Percentiles rank a stretch among this genome's conserved stretches.
These are phyloP conservation scores for Panagrolaimus sp. DNA, from an alignment of 1,140 invertebrate species.

Conservation along the genomic window DNA sequence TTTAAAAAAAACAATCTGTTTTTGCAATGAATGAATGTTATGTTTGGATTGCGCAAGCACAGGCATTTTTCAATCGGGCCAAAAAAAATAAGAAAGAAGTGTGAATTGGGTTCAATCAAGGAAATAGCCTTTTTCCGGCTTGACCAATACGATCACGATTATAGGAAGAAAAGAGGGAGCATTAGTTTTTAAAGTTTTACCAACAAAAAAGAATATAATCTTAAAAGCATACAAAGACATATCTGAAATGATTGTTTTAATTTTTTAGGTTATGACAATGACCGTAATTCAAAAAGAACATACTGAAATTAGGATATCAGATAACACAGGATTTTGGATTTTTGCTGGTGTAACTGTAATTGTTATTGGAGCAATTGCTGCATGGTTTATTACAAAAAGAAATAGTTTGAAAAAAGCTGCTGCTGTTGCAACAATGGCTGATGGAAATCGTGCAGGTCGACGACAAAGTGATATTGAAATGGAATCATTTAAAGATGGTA, in stretches of 20 bases:
- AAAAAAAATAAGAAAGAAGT: background rate
- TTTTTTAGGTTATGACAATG: background rate
- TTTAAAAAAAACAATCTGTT: no score
- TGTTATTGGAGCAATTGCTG: background rate
- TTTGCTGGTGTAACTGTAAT: background rate
- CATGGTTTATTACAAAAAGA: background rate
- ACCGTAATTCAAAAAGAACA: background rate
- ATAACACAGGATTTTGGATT: conserved; percentile 3
- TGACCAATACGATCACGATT: background rate
- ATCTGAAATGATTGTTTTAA: no score
- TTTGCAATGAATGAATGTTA: no score
- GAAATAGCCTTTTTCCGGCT: background rate
- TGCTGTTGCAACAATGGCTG: background rate
- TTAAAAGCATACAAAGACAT: no score
- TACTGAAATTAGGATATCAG: background rate
- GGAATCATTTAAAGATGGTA: background rate
- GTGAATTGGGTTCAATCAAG: conserved; percentile 13
- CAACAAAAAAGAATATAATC: background rate
- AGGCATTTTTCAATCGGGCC: background rate
- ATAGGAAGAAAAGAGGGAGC: no score
- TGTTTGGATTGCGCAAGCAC: no score
- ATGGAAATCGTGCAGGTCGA: background rate
- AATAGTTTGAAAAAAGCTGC: no score
- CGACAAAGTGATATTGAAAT: conserved; percentile 4
- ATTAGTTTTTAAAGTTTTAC: background rate